Conservation (phyloP, 2,113 vertebrate species). For the Heloderma charlesbogerti region DNA sequence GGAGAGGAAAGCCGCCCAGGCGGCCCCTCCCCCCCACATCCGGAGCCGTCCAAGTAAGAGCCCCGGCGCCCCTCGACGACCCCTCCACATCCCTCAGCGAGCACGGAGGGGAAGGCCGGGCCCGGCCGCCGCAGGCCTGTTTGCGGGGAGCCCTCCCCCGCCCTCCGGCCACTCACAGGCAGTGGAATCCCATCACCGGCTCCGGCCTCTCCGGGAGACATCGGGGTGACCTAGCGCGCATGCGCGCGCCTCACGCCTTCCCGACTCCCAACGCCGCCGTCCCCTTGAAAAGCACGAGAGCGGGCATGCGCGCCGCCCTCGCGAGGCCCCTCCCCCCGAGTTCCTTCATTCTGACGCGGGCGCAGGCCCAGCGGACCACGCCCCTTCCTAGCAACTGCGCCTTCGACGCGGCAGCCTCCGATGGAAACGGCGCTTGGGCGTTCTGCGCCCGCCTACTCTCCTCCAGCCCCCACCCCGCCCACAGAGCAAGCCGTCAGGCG, state of each 20-base stretch:
- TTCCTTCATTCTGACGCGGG: not conserved
- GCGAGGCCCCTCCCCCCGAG: not conserved
- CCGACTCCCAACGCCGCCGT: not conserved
- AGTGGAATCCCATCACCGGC: slow-evolving; percentile 29
- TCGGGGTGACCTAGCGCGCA: not conserved
- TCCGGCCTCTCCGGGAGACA: fast-evolving
- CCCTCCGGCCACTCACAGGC: not conserved
- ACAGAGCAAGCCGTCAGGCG: not conserved
- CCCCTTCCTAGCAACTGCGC: too few species aligned
- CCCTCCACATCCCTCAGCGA: too few species aligned
- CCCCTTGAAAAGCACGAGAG: not conserved
- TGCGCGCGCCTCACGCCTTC: too few species aligned
- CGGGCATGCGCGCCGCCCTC: fast-evolving
- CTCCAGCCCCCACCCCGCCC: too few species aligned
- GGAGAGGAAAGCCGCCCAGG: not conserved
- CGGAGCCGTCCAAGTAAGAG: too few species aligned
- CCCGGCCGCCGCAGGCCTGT: too few species aligned
- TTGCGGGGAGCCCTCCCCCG: too few species aligned
- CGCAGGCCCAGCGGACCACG: not conserved
- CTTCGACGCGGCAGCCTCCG: too few species aligned
- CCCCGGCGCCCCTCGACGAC: not conserved
- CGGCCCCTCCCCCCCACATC: too few species aligned
- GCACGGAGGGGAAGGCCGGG: too few species aligned
- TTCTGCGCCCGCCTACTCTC: not conserved
- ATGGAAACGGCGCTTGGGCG: not conserved